Conservation (phyloP, 2,797 vertebrate species). For the Pipistrellus kuhlii region DNA sequence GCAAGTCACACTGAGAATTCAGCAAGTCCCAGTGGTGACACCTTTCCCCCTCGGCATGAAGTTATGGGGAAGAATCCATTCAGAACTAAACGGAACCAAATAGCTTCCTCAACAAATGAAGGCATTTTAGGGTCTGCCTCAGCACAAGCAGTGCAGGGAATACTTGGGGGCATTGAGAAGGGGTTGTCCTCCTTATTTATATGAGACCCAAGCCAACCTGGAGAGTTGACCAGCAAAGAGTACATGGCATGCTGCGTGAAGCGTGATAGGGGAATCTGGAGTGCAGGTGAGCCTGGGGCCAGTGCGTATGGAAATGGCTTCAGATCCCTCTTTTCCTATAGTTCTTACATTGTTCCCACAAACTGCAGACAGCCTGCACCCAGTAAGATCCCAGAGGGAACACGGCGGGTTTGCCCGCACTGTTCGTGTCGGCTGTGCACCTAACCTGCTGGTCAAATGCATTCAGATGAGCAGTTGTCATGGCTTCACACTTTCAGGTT, state of each 20-base stretch:
- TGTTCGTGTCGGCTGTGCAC: background rate
- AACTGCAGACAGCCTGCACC: background rate
- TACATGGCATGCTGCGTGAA: background rate
- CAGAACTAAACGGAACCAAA: background rate
- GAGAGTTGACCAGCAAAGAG: background rate
- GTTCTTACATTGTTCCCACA: background rate
- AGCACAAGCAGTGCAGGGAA: too few relatives aligned
- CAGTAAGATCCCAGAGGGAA: background rate
- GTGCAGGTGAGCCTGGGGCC: background rate
- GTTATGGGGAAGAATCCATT: background rate
- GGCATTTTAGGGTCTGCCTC: background rate
- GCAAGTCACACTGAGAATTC: background rate
- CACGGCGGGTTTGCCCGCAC: background rate
- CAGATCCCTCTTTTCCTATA: too few relatives aligned
- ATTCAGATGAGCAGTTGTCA: background rate
- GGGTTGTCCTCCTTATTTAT: background rate
- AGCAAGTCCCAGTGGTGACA: background rate
- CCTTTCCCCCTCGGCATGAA: background rate
- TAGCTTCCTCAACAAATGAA: background rate
- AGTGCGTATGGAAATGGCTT: background rate
- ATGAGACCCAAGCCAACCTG: background rate
- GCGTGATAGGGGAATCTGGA: background rate
- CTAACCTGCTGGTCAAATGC: background rate
- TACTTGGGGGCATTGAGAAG: background rate
- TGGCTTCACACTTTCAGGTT: background rate